phyloP scores from a whole-genome alignment of 2,797 vertebrate species.

The Mustela erminea region DNA sequence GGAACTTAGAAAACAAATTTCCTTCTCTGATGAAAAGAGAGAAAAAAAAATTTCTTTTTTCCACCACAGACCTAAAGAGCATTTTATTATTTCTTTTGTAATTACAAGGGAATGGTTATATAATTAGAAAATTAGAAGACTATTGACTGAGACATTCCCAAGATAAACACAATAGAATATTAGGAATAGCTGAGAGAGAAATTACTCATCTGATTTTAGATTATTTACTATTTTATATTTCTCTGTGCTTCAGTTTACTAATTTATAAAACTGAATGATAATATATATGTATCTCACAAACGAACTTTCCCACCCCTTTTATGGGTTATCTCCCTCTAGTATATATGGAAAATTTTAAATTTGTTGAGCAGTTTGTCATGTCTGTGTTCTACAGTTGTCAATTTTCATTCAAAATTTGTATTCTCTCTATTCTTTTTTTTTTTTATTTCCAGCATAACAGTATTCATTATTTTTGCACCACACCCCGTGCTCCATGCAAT shows the following conservation, averaged over 20 bases:
- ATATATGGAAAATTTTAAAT: background rate
- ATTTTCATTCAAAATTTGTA: background rate
- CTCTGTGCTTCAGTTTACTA: background rate
- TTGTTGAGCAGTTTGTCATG: background rate
- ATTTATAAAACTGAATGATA: slow-evolving; percentile 27
- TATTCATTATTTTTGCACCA: no score
- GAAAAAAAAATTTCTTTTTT: background rate
- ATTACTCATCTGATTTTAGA: background rate
- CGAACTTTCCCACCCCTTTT: background rate
- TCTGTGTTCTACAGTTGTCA: background rate
- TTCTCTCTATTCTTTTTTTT: background rate
- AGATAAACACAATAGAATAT: background rate
- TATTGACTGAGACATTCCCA: background rate
- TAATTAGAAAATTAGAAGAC: background rate
- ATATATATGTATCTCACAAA: background rate
- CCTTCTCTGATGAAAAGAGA: background rate
- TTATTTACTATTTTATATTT: background rate
- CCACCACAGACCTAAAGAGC: background rate
- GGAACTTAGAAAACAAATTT: background rate
- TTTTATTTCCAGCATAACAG: no score
- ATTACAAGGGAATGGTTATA: background rate
- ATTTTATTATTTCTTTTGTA: background rate
- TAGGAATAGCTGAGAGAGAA: background rate
- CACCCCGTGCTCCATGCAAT: no score
- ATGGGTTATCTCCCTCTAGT: background rate